Evolutionary conservation across 2,888 invertebrate genomes (phyloP), one percentile per base, ranked within the genome.

Genomic region (Sussaba pulchella): DNA sequence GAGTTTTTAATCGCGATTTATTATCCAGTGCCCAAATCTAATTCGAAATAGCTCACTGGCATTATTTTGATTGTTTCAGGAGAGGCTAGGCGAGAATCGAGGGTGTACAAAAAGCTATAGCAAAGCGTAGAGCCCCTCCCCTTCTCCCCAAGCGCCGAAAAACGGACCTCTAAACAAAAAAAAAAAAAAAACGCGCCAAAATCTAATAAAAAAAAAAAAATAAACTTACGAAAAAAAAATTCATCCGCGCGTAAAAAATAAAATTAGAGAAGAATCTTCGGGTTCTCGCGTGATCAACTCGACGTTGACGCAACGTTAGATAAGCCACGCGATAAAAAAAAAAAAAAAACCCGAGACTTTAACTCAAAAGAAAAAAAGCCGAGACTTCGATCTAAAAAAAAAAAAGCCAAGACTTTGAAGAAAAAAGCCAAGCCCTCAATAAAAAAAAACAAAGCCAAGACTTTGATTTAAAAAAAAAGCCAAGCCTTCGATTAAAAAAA

Each of bases 31-130:
- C 67, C 69, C 61, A 19, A 70, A 73, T 79, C 14, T 54, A 63
- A 5, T 50, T 69, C 63, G 72, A 84, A 84, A 31, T 5, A 91
- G 91, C 91, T 91, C 91, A 91, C 89, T 87, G 88, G 91, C 91
- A 91, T 91, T 91, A 91, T 91, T 91, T 91, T 91, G 90, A 92
- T 93, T 94, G 94, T 94, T 94, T 94, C 94, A 94, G 94, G 94
- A 93, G 92, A 92, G 93, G 91, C 90, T 91, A 90, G 89, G 88
- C n/a, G n/a, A 59, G 82, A 76, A 79, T 80, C 79, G 77, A 59
- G 82, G 66, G 72, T 59, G 76, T 69, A 76, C 76, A 77, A 72
- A 73, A 64, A 71, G 70, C 77, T 52, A 77, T 77, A 71, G 73
- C 36, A 69, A 72, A 64, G n/a, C 39, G 41, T 76, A 78, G 77